Base-by-base conservation (phyloP, 2,797 vertebrate species). In the Pitangus sulphuratus region DNA sequence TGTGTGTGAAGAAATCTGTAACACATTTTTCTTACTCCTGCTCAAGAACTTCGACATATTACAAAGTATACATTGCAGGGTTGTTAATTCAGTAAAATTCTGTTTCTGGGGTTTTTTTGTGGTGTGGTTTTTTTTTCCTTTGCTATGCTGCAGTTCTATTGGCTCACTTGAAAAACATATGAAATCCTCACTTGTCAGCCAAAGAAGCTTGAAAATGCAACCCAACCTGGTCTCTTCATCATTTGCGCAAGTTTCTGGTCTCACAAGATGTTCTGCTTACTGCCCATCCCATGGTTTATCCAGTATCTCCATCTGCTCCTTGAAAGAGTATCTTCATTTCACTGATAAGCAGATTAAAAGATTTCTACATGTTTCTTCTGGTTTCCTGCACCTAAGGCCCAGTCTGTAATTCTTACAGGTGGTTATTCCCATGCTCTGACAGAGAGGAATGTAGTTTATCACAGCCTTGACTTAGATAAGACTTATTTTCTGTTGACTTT, bases 401-500 rank as follows among this genome's bases (percentile, higher is more conserved):
- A 26, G 60, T 26, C 68, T 87, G 30, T 60, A 89, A 56, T 76
- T 92, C 81, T 84, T 7, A 6, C 60, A 66, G 68, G 40, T 74
- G n/a, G 74, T 39, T 78, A 15, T 65, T 93, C 51, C 58, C 5
- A 0, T 60, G 47, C 60, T 94, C 56, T 87, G 40, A 61, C 75
- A 80, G 72, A 80, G 72, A 83, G 56, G 61, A 96, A 93, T 82
- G 75, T 57, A 64, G 56, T 56, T 89, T 79, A 61, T 66, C 61
- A 72, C 35, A 78, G 31, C 50, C 57, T 84, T 87, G 60, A 74
- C 10, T 75, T 56, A 79, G 56, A 48, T 45, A 94, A 39, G 18
- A 24, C n/a, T 64, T 77, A 79, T 94, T 91, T 94, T 62, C 58
- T 82, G 40, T 87, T 92, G 65, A 62, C 45, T 94, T 91, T 95